phyloP scores from a whole-genome alignment of 2,888 invertebrate genomes.

The Chromoteleia sp. region DNA sequence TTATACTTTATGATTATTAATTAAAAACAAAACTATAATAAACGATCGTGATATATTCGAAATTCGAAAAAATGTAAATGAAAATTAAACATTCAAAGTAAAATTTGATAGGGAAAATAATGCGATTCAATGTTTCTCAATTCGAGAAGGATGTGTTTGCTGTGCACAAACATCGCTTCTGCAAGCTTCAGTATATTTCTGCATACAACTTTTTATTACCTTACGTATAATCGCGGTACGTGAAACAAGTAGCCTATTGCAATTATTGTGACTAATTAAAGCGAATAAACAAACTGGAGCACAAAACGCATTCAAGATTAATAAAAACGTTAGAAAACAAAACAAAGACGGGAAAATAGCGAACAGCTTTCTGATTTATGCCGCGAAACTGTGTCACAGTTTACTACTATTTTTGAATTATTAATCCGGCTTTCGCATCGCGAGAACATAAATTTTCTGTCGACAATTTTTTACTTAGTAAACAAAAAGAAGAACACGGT shows the following conservation, averaged over 20 bases:
- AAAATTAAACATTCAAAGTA: constrained; percentile 1
- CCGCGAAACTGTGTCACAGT: too few species aligned
- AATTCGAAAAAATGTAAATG: background rate
- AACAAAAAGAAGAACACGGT: too few species aligned
- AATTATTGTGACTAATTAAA: constrained; percentile 2
- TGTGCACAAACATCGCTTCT: background rate
- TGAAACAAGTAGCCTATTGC: too few species aligned
- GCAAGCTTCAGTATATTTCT: background rate
- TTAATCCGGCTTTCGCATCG: too few species aligned
- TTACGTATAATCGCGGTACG: background rate
- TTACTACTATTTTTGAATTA: too few species aligned
- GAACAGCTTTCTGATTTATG: background rate
- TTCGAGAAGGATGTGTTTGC: too few species aligned
- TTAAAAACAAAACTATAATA: too few species aligned
- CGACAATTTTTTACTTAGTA: too few species aligned
- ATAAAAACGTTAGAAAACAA: background rate
- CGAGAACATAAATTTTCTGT: background rate
- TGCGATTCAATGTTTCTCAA: too few species aligned
- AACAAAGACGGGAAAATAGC: background rate
- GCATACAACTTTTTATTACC: background rate
- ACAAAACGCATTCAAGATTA: background rate
- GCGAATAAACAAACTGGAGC: background rate
- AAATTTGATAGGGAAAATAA: too few species aligned
- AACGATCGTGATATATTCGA: too few species aligned
- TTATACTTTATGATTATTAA: too few species aligned